Evolutionary conservation across 92 coral and sea anemone genomes (phyloP).

Genomic region (Virgularia gustaviana): DNA sequence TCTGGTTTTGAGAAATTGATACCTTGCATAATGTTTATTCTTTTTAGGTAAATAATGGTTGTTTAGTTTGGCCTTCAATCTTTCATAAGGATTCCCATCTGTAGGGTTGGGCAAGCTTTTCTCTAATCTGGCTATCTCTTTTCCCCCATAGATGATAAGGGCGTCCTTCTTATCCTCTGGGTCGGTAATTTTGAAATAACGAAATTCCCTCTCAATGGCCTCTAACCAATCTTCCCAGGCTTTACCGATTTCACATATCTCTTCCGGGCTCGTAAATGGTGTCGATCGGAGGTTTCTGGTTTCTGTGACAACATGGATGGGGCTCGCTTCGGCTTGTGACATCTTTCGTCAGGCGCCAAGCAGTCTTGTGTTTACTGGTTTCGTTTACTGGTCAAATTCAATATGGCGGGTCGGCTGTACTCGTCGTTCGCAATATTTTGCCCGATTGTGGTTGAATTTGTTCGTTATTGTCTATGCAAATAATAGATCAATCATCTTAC

Average conservation of each 20-base stretch:
- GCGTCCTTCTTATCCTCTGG: conserved; percentile 59
- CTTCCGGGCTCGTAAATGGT: background rate
- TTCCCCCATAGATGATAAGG: conserved; percentile 58
- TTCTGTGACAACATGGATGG: too few relatives aligned
- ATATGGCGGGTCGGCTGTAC: too few relatives aligned
- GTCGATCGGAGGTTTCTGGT: background rate
- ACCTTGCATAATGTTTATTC: conserved; percentile 53
- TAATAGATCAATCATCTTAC: background rate
- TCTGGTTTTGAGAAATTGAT: conserved; percentile 34
- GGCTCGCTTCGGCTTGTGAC: too few relatives aligned
- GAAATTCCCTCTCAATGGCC: conserved; percentile 52
- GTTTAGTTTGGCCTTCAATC: conserved; percentile 38
- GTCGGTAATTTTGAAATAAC: conserved; percentile 54
- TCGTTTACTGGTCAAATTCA: too few relatives aligned
- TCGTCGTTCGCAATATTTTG: too few relatives aligned
- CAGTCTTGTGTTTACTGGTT: too few relatives aligned
- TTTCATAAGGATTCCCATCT: conserved; percentile 30
- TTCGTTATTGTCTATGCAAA: background rate
- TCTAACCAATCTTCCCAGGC: conserved; percentile 52
- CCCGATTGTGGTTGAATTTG: background rate
- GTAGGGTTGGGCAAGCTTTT: conserved; percentile 49
- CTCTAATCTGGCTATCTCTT: conserved; percentile 53
- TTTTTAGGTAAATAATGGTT: conserved; percentile 38
- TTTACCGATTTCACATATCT: background rate
- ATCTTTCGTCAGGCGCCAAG: too few relatives aligned